A percentile compares a stretch with the other conserved stretches of the same genome.
Evolutionary conservation across 1,140 invertebrate species (phyloP).

Genomic region (Nylanderia fulva): DNA sequence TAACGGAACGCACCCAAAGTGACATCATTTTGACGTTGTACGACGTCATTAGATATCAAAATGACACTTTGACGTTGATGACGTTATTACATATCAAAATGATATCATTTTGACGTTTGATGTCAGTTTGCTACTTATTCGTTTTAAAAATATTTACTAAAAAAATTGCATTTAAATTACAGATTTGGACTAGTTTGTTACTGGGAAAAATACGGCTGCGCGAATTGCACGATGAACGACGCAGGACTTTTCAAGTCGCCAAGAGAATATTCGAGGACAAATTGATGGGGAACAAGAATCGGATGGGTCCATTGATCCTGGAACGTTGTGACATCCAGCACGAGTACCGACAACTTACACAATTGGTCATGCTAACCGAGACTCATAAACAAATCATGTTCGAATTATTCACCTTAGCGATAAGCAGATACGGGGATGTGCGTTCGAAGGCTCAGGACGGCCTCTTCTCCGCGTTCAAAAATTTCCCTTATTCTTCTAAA

Average conservation of each 20-base stretch:
- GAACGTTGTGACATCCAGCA: conserved; percentile 90
- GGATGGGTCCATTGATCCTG: conserved; percentile 89
- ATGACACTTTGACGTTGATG: no score
- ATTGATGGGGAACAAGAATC: conserved; percentile 87
- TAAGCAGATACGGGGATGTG: conserved; percentile 90
- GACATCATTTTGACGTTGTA: no score
- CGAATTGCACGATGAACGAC: conserved; percentile 86
- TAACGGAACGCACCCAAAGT: no score
- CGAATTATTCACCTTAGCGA: conserved; percentile 89
- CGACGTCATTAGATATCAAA: no score
- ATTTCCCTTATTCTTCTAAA: conserved; percentile 88
- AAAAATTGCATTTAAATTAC: no score
- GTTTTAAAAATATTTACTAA: no score
- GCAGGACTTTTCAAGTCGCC: conserved; percentile 87
- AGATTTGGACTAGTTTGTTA: conserved; percentile 89
- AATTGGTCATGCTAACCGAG: conserved; percentile 84
- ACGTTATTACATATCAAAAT: no score
- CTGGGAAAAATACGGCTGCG: conserved; percentile 86
- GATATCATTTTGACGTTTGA: no score
- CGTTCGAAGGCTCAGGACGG: conserved; percentile 88
- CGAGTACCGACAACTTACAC: conserved; percentile 86
- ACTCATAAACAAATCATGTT: conserved; percentile 88
- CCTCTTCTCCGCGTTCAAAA: conserved; percentile 85
- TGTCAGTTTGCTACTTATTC: no score
- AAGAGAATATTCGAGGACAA: conserved; percentile 89